Percentiles rank a stretch among this genome's conserved stretches.
Evolutionary conservation across 2,797 vertebrate genomes (phyloP).

Genomic region (Myripristis jacobus): DNA sequence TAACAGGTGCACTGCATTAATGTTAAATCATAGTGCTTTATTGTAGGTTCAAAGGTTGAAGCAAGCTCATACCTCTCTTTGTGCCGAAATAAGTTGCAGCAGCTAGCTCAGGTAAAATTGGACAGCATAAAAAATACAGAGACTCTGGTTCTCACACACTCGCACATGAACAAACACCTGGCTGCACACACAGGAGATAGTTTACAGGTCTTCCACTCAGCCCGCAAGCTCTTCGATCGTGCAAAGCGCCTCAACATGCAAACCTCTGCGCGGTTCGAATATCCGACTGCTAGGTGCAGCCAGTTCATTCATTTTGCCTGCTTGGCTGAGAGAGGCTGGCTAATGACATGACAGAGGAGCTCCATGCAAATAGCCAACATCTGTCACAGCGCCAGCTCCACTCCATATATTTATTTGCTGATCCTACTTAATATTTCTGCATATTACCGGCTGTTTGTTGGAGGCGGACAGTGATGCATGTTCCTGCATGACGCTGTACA

Average conservation of each 20-base stretch:
- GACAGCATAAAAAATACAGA: constrained; percentile 43
- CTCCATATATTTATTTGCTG: constrained; percentile 86
- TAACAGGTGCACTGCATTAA: constrained; percentile 34
- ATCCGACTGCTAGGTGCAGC: constrained; percentile 34
- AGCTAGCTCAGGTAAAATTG: constrained; percentile 14
- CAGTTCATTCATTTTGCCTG: constrained; percentile 67
- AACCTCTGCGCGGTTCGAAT: constrained; percentile 31
- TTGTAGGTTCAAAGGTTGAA: constrained; percentile 41
- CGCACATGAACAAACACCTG: constrained; percentile 44
- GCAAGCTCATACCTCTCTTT: not conserved
- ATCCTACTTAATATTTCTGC: constrained; percentile 86
- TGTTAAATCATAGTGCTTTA: constrained; percentile 40
- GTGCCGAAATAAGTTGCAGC: constrained; percentile 24
- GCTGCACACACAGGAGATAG: constrained; percentile 28
- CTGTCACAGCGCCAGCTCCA: constrained; percentile 73
- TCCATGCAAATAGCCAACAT: constrained; percentile 83
- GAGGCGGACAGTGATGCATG: constrained; percentile 88
- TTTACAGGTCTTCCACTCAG: constrained; percentile 19
- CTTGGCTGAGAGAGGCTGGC: constrained; percentile 72
- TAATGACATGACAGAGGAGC: constrained; percentile 82
- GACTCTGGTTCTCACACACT: constrained; percentile 12
- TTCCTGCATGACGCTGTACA: constrained; percentile 78
- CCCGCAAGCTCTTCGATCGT: constrained; percentile 24
- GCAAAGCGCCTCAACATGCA: constrained; percentile 47
- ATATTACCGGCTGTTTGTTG: constrained; percentile 83